Evolutionary conservation across 2,113 vertebrate species (phyloP), one percentile per base, ranked within the genome.

Genomic region (Mormyrus lacerda): DNA sequence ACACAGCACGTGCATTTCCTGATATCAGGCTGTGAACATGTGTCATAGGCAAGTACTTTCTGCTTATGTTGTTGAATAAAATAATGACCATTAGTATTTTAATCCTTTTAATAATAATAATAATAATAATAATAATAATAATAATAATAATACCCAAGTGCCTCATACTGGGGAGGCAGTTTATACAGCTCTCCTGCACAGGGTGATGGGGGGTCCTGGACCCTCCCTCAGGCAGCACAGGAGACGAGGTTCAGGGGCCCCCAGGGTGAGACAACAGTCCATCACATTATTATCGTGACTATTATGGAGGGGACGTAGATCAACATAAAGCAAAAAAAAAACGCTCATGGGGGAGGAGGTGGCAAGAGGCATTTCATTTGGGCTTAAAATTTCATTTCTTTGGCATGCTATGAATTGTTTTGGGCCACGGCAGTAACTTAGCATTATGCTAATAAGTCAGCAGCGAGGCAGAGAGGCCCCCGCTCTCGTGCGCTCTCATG

Each of bases 401-500:
- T 93, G 91, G 90, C 90, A 90, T 92, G 89, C 95, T 93, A 96
- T 96, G 92, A 96, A 96, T 96, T 91, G 96, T 96, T 96, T 95
- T 93, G 94, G 91, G 91, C 85, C 92, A 94, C 94, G 95, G 96
- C 94, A 95, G 93, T 96, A 95, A 96, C 96, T 95, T 93, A 94
- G 95, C 96, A 95, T 95, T 95, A 97, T 95, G 95, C 95, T 95
- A 95, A 97, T 95, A 95, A 96, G 96, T 96, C 94, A 96, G 91
- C 94, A 92, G 94, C 94, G 95, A 96, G 94, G 94, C 97, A 95
- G 96, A 96, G 95, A 94, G 94, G 90, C 90, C 91, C 92, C 92
- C 92, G 53, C 35, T 92, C 91, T 92, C 47, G 45, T 9, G 69
- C 92, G 53, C 35, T 92, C 91, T 92, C 47, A 48, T 9, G 69